Conservation (phyloP, 2,113 vertebrate species). For the Prinia subflava region DNA sequence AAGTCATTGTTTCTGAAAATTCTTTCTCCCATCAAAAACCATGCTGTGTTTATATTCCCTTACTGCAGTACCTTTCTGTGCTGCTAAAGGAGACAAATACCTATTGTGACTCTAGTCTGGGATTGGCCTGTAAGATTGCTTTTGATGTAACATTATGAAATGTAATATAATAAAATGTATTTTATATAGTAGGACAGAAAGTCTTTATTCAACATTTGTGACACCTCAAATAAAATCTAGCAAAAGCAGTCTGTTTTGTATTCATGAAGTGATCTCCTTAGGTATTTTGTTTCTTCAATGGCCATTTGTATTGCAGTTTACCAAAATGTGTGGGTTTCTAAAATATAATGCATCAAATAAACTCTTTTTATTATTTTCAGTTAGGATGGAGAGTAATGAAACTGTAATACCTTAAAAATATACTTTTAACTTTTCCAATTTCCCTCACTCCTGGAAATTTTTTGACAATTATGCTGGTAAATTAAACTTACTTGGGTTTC, state of each 20-base stretch:
- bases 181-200: neutral
- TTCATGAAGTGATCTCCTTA: neutral
- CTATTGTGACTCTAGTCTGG: neutral
- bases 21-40: neutral
- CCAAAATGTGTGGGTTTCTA: neutral
- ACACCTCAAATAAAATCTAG: neutral
- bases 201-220: neutral
- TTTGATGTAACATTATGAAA: neutral
- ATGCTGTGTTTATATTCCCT: neutral
- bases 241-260: neutral
- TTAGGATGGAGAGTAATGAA: neutral
- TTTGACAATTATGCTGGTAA: neutral
- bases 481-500: neutral
- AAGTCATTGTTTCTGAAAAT: neutral
- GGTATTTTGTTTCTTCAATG: neutral
- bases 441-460: neutral
- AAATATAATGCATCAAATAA: neutral
- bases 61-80: neutral
- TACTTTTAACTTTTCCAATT: neutral
- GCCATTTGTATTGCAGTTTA: neutral
- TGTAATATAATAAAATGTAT: neutral
- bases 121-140: neutral
- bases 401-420: neutral
- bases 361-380: neutral
- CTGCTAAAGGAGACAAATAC: neutral